Conservation (phyloP, 2,113 vertebrate species). For the Chaetops frenatus region DNA sequence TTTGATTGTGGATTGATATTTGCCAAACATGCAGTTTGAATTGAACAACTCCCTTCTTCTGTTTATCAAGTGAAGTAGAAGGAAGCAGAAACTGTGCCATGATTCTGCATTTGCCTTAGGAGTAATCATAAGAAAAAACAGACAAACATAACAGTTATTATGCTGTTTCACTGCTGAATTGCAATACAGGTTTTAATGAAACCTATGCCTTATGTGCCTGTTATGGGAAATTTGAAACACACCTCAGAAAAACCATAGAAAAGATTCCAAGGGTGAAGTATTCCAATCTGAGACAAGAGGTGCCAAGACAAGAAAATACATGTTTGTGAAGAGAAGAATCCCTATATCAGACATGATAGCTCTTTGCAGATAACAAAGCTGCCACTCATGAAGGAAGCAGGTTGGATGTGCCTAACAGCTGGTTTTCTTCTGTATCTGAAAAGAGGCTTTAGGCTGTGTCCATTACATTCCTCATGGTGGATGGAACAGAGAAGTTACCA, state of each 20-base stretch:
- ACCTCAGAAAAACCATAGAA: neutral
- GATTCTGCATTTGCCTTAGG: neutral
- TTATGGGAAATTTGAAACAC: neutral
- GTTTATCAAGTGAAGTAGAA: neutral
- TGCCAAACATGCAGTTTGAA: neutral
- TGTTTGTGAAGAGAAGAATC: neutral
- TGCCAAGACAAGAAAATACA: neutral
- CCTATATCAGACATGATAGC: neutral
- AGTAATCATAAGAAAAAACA: neutral
- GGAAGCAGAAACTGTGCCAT: neutral
- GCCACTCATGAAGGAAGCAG: neutral
- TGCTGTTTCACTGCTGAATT: neutral
- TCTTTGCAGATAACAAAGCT: neutral
- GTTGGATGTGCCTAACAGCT: neutral
- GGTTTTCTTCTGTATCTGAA: neutral
- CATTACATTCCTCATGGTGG: rapidly evolving
- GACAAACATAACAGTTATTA: neutral
- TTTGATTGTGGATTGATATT: neutral
- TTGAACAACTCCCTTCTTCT: neutral
- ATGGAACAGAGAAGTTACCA: neutral
- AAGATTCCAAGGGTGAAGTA: neutral
- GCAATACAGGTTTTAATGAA: neutral
- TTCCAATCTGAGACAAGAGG: neutral
- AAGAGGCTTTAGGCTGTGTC: neutral
- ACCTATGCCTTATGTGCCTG: neutral